Evolutionary conservation across 2,113 vertebrate genomes (phyloP).

Genomic region (Percopsis transmontana): DNA sequence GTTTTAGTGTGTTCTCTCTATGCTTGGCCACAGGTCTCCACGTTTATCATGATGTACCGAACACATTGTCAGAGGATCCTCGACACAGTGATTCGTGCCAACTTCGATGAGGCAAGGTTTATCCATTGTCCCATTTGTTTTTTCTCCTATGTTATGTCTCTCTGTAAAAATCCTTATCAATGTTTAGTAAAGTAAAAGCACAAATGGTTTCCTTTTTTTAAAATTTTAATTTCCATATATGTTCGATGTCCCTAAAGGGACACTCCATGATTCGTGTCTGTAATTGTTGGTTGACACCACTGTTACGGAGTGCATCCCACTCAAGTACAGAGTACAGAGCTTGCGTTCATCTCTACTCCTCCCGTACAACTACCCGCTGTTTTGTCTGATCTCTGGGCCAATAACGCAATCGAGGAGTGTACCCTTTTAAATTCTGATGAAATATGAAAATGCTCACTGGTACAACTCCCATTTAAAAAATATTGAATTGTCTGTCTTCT

Average conservation of each 20-base stretch:
- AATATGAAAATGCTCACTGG: not conserved
- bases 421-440: too few relatives aligned
- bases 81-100: constrained; percentile 98
- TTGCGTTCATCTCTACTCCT: too few relatives aligned
- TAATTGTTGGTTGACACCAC: too few relatives aligned
- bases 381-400: too few relatives aligned
- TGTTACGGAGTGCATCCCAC: too few relatives aligned
- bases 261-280: too few relatives aligned
- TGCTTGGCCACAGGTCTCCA: constrained; percentile 86
- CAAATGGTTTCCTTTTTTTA: not conserved
- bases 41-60: constrained; percentile 99
- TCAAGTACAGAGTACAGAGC: too few relatives aligned
- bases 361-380: too few relatives aligned
- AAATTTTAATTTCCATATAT: not conserved
- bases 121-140: constrained; percentile 18
- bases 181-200: not conserved
- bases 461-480: not conserved
- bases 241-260: not conserved
- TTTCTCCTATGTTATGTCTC: not conserved
- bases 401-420: not conserved
- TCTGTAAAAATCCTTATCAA: not conserved
- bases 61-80: constrained; percentile 99
- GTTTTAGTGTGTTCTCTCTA: constrained; percentile 21
- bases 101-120: constrained; percentile 93
- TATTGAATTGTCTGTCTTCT: constrained; percentile 12